Evolutionary conservation across 2,888 invertebrate species (phyloP).

Genomic region (Idaea dimidiata): DNA sequence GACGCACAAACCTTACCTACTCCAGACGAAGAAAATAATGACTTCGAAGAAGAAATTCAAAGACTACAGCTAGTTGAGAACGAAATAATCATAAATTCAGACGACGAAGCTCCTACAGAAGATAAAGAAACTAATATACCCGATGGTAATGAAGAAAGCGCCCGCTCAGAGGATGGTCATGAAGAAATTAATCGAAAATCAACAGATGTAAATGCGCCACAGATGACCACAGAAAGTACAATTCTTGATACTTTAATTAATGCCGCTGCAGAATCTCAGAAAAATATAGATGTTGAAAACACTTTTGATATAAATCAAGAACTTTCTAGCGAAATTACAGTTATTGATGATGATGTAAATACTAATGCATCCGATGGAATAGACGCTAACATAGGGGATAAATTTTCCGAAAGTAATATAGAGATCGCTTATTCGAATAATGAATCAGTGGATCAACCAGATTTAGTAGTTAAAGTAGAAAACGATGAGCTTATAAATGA

Average conservation of each 20-base stretch:
- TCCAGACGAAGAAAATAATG: slow-evolving; percentile 13
- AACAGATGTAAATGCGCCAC: neutral
- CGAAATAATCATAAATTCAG: slow-evolving; percentile 8
- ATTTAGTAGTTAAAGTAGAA: neutral
- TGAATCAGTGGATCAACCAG: neutral
- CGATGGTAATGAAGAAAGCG: neutral
- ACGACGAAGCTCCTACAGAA: neutral
- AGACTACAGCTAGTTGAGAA: slow-evolving; percentile 20
- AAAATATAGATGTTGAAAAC: slow-evolving; percentile 9
- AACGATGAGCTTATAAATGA: neutral
- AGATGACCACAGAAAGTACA: neutral
- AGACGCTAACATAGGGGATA: neutral
- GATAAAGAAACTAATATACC: neutral
- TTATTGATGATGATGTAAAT: slow-evolving; percentile 19
- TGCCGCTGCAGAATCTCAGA: slow-evolving; percentile 5
- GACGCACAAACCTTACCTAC: slow-evolving; percentile 14
- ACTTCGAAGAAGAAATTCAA: slow-evolving; percentile 23
- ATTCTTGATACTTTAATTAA: neutral
- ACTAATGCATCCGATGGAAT: neutral
- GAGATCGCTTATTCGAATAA: slow-evolving; percentile 8
- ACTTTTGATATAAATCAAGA: neutral
- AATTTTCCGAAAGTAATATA: slow-evolving; percentile 1
- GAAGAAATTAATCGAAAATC: neutral
- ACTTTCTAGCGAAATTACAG: slow-evolving; percentile 14
- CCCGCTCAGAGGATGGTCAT: slow-evolving; percentile 2